Evolutionary conservation across 2,888 invertebrate species (phyloP), one percentile per base, ranked within the genome.

Genomic region (Syritta pipiens): DNA sequence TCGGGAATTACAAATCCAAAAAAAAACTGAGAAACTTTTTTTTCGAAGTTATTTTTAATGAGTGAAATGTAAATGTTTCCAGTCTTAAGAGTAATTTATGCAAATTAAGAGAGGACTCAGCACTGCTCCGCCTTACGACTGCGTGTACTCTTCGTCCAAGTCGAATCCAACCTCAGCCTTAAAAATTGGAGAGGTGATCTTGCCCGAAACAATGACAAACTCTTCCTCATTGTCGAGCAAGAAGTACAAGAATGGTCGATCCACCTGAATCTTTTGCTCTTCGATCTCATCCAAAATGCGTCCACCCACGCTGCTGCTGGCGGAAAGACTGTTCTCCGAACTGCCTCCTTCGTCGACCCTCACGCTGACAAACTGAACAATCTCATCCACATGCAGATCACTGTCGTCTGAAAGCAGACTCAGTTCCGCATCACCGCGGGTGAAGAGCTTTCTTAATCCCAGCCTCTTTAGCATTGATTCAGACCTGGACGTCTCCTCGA

Each of bases 361-460:
- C 0, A 93, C 90, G 1, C 91, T 91, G 0, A 93, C 93, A 69
- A 92, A 91, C 83, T 93, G 93, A 1, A 93, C 93, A 75, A 93
- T 85, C 84, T 93, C 93, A 75, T 93, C 92, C 0, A 93, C 91
- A 84, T 92, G 92, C n/a, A 93, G 86, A n/a, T 92, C 91, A 63
- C 90, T 89, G 44, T 91, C 90, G 2, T 90, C 87, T 1, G 92
- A 91, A 4, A 93, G 90, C 0, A 91, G 90, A 0, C 91, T 89
- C 10, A 93, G 86, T 82, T 93, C 92, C 0, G 92, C 92, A 30
- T 85, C 83, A 1, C 91, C 90, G 1, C 91, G 90, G 3, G 90
- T 90, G 85, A 93, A 93, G 49, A 93, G 89, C 71, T 90, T 90
- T 82, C 90, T 91, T 0, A 93, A 90, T 0, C 93, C 93, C 35